A percentile compares a stretch with the other conserved stretches of the same genome.
Evolutionary conservation across 2,797 vertebrate species (phyloP).

Genomic region (Crax fasciolata): DNA sequence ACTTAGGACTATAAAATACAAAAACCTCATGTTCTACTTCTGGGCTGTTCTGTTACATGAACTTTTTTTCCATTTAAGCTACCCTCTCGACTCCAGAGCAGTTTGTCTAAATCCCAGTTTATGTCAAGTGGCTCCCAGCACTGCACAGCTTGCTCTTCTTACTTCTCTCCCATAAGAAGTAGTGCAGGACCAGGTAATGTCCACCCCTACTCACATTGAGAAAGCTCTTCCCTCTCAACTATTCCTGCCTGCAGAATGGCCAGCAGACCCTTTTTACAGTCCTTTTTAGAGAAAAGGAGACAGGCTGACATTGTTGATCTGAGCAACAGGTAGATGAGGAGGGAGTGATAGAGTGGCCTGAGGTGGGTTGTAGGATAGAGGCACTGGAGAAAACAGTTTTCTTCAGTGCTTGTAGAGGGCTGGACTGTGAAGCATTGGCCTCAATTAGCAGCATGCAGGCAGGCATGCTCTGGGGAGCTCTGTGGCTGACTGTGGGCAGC

Average conservation of each 20-base stretch:
- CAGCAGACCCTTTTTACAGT: not conserved
- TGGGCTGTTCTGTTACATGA: not conserved
- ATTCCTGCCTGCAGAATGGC: not conserved
- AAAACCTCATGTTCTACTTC: not conserved
- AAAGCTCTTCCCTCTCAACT: not conserved
- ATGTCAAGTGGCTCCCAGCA: not conserved
- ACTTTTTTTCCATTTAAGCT: not conserved
- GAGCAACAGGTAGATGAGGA: not conserved
- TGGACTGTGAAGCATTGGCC: not conserved
- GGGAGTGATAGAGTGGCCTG: no score
- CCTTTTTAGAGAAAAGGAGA: not conserved
- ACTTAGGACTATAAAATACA: not conserved
- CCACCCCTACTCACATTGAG: not conserved
- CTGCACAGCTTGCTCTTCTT: not conserved
- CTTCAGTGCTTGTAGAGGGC: not conserved
- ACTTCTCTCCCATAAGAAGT: not conserved
- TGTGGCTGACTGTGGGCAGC: not conserved
- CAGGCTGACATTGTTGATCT: rapidly evolving
- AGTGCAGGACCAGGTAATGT: not conserved
- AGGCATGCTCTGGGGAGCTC: not conserved
- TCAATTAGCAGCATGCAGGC: rapidly evolving
- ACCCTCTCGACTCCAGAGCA: not conserved
- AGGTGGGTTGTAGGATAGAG: not conserved
- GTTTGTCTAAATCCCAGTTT: not conserved
- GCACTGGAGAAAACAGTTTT: not conserved